Conservation (phyloP, 2,797 vertebrate genomes). For the Bufotes viridis region DNA sequence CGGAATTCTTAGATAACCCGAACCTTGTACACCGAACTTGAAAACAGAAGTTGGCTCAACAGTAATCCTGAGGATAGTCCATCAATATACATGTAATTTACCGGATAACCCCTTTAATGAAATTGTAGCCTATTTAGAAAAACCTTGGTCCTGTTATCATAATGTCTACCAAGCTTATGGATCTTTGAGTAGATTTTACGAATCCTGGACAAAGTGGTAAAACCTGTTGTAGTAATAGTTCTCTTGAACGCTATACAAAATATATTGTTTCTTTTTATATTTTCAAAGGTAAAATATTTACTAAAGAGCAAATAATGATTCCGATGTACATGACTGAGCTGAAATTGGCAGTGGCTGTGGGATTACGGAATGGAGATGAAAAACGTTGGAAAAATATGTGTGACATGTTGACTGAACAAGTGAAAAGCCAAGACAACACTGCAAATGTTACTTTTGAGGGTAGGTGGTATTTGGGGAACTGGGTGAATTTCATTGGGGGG, state of each 20-base stretch:
- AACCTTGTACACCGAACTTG: too few relatives aligned
- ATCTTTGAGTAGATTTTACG: not conserved
- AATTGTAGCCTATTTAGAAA: too few relatives aligned
- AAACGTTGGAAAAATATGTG: conserved; percentile 43
- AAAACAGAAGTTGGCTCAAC: too few relatives aligned
- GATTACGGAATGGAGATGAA: conserved; percentile 5
- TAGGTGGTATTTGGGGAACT: conserved; percentile 10
- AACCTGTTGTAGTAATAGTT: not conserved
- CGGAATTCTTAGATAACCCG: too few relatives aligned
- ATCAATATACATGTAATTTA: too few relatives aligned
- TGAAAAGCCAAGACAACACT: conserved; percentile 11
- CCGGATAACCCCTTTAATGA: too few relatives aligned
- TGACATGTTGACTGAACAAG: conserved; percentile 17
- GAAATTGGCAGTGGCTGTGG: conserved; percentile 50
- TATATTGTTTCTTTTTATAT: conserved; percentile 20
- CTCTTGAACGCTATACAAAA: not conserved
- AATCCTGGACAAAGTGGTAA: not conserved
- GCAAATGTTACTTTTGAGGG: conserved; percentile 45
- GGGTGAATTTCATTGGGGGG: too few relatives aligned
- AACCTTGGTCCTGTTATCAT: too few relatives aligned
- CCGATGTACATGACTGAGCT: conserved; percentile 63
- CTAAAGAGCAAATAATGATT: conserved; percentile 43
- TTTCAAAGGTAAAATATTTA: conserved; percentile 48
- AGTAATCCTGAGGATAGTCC: too few relatives aligned
- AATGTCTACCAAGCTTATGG: too few relatives aligned